Percentiles rank a stretch among this genome's conserved stretches.
Evolutionary conservation across 2,888 invertebrate species (phyloP).

Genomic region (Antitype chi): DNA sequence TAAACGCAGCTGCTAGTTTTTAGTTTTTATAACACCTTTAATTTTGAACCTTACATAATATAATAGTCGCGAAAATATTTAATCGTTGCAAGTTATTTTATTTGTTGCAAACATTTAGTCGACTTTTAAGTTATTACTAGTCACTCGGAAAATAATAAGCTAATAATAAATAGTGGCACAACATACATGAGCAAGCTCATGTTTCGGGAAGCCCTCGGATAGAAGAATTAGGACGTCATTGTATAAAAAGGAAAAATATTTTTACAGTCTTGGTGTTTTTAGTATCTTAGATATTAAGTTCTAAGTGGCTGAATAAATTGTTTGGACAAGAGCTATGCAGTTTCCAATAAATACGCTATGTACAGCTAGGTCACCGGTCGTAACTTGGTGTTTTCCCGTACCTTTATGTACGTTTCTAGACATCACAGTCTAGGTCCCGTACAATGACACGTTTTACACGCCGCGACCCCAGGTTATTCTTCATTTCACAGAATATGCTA

Average conservation of each 20-base stretch:
- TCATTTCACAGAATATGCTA: slow-evolving; percentile 73
- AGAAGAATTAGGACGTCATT: neutral
- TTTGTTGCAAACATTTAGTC: no score
- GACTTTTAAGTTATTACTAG: no score
- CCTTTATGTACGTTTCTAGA: slow-evolving; percentile 51
- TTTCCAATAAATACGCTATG: slow-evolving; percentile 25
- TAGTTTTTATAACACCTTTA: no score
- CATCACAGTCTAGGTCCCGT: slow-evolving; percentile 71
- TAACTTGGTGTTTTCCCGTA: slow-evolving; percentile 45
- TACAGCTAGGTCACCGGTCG: slow-evolving; percentile 49
- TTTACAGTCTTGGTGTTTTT: neutral
- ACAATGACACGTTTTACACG: slow-evolving; percentile 77
- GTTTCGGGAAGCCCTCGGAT: neutral
- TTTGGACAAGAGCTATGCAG: slow-evolving; percentile 11
- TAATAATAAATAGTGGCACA: neutral
- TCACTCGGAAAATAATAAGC: no score
- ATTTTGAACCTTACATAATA: no score
- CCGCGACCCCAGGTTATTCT: slow-evolving; percentile 71
- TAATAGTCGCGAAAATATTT: no score
- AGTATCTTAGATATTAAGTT: neutral
- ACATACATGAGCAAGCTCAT: neutral
- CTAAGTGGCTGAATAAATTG: slow-evolving; percentile 28
- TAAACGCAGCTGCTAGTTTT: no score
- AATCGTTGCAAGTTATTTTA: no score
- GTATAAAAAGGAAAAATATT: neutral